Base-by-base conservation (phyloP, 2,888 invertebrate species). In the Unio pictorum region DNA sequence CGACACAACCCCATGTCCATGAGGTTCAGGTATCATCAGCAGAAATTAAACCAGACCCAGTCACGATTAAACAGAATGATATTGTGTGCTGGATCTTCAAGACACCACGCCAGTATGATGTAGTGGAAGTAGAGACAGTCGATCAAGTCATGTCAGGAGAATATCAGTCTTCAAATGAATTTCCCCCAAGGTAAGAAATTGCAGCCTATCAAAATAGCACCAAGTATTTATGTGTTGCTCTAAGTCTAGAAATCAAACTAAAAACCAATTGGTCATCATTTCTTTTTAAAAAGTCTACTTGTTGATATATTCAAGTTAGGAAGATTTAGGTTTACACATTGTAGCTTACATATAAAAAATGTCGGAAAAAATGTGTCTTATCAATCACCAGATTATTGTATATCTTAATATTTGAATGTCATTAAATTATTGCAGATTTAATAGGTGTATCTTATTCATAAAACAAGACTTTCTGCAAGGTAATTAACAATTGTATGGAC, bases 61-160 rank as follows among this genome's bases (percentile, higher is more conserved):
- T 87, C 5, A 76, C 84, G 0, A 72, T 89, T 56, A 82, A 85
- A 64, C 64, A 86, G 5, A 86, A 89, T 74, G 90, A 90, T 69
- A 86, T 90, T 26, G 88, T 90, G 55, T 86, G 86, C 66, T 90
- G 90, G 90, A 79, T 85, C 64, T 90, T 89, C 76, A 78, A 82
- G 4, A 84, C 83, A n/a, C 72, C 84, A 1, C 75, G 85, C 11
- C 76, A 73, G 61, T 79, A 84, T 64, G 88, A 87, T 61, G 82
- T 90, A 8, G 66, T 73, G 23, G 71, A 76, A 34, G 84, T 90
- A 23, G 76, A 80, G 56, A 82, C 81, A n/a, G 75, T 85, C 23
- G 87, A 85, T 60, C 82, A 87, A 73, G 74, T 88, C 6, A 80
- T 83, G 30, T 82, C 83, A 54, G 77, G 82, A 18, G 82, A 84